Conservation (phyloP, 2,797 vertebrate genomes). For the Sebastes hubbsi region DNA sequence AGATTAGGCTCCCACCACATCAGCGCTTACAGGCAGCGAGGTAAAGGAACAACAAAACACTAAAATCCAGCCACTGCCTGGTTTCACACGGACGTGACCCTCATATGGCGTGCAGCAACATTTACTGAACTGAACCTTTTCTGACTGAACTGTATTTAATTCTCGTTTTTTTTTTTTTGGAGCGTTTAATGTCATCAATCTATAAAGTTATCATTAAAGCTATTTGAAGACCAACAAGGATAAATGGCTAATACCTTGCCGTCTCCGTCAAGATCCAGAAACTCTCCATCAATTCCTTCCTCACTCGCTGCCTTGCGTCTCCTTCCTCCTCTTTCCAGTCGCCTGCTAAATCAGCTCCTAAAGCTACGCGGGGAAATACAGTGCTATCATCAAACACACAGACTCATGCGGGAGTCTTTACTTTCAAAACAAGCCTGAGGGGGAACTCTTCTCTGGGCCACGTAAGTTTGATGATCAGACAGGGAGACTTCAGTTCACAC, state of each 20-base stretch:
- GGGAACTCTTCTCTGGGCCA: conserved; percentile 61
- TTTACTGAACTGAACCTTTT: conserved; percentile 8
- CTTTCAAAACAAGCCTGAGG: conserved; percentile 73
- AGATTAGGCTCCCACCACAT: conserved; percentile 30
- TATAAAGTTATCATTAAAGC: conserved; percentile 50
- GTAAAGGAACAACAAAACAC: conserved; percentile 60
- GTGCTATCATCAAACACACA: conserved; percentile 83
- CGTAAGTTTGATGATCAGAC: conserved; percentile 75
- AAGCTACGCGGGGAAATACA: conserved; percentile 57
- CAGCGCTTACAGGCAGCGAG: conserved; percentile 6
- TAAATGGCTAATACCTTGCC: conserved; percentile 36
- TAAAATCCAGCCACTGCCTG: conserved; percentile 35
- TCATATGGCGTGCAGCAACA: conserved; percentile 11
- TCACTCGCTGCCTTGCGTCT: conserved; percentile 34
- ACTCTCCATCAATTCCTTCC: conserved; percentile 39
- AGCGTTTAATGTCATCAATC: conserved; percentile 21
- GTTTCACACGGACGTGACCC: conserved; percentile 36
- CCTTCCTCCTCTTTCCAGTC: conserved; percentile 43
- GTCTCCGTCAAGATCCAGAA: conserved; percentile 51
- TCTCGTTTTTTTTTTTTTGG: not conserved
- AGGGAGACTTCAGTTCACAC: conserved; percentile 67
- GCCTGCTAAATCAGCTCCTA: conserved; percentile 66
- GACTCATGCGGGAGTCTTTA: conserved; percentile 69
- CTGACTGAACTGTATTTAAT: not conserved
- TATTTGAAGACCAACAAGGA: conserved; percentile 35